Evolutionary conservation across 2,113 vertebrate genomes (phyloP).

Genomic region (Saimiri boliviensis): DNA sequence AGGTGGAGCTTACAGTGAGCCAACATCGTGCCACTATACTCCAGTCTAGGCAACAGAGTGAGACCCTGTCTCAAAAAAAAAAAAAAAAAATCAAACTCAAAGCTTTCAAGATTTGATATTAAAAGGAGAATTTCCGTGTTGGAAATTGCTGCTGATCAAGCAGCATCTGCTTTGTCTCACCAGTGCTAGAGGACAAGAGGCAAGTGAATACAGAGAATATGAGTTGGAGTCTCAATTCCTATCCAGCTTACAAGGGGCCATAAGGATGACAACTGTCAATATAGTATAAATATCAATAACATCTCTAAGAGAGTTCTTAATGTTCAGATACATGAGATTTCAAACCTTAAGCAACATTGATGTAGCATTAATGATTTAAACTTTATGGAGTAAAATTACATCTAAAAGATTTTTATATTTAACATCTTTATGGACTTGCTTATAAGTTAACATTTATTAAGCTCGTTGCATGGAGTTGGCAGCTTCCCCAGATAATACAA

Average conservation of each 20-base stretch:
- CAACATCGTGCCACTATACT: too few relatives aligned
- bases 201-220: background rate
- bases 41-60: too few relatives aligned
- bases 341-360: conserved; percentile 15
- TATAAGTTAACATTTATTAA: background rate
- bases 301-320: background rate
- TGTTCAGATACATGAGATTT: background rate
- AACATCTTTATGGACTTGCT: background rate
- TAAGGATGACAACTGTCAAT: background rate
- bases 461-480: background rate
- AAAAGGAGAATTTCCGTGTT: background rate
- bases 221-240: background rate
- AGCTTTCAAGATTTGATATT: background rate
- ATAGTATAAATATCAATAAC: background rate
- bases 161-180: background rate
- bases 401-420: background rate
- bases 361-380: background rate
- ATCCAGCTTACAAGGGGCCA: background rate
- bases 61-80: too few relatives aligned
- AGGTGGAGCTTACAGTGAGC: too few relatives aligned
- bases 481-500: background rate
- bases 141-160: background rate
- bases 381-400: background rate
- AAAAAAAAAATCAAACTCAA: too few relatives aligned
- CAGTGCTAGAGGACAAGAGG: background rate